phyloP scores from a whole-genome alignment of 2,113 vertebrate species.

The Halcyon malimbica region DNA sequence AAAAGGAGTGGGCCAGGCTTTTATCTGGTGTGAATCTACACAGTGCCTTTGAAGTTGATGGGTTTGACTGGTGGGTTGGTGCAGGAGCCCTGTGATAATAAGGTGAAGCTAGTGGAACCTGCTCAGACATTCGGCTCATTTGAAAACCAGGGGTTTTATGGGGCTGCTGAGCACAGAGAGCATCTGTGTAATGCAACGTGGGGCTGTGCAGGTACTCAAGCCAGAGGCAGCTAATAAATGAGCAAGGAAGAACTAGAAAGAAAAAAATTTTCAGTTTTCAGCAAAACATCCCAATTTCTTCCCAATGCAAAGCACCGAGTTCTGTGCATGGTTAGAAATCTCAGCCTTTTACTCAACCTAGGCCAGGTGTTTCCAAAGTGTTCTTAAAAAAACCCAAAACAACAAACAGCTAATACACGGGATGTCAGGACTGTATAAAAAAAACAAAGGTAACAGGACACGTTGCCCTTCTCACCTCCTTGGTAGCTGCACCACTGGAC shows the following conservation, averaged over 20 bases:
- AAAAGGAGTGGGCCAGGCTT: background rate
- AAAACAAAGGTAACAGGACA: background rate
- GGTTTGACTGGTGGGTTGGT: background rate
- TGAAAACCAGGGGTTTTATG: background rate
- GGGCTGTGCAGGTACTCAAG: background rate
- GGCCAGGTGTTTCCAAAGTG: background rate
- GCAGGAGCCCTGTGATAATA: background rate
- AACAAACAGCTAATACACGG: background rate
- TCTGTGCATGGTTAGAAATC: background rate
- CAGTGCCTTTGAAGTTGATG: constrained; percentile 18
- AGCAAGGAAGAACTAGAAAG: background rate
- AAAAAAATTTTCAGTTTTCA: background rate
- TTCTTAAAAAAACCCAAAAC: background rate
- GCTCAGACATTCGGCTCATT: background rate
- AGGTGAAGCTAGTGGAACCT: constrained; percentile 57
- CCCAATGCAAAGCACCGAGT: background rate
- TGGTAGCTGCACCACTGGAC: background rate
- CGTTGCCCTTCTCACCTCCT: background rate
- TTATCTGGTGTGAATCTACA: constrained; percentile 32
- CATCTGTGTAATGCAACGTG: background rate
- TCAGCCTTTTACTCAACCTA: background rate
- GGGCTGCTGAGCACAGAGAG: background rate
- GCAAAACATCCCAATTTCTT: background rate
- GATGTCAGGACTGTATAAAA: background rate
- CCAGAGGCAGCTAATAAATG: background rate